Percentiles rank a stretch among this genome's conserved stretches.
Evolutionary conservation across 92 coral and sea anemone genomes (phyloP).

Genomic region (Porites divaricata): DNA sequence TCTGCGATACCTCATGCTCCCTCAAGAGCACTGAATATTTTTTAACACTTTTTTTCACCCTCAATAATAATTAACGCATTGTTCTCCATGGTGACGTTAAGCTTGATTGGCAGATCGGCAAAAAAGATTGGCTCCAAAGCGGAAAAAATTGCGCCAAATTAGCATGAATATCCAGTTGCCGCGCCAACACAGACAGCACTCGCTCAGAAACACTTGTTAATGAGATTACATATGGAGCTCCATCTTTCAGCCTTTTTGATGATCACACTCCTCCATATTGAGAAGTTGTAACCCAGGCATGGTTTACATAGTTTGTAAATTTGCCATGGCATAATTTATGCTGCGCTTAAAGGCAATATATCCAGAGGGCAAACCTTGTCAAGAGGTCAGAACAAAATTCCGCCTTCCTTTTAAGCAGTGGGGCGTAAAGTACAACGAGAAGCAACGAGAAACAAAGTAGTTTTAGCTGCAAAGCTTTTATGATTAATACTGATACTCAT

Average conservation of each 20-base stretch:
- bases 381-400: conserved; percentile 34
- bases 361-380: not conserved
- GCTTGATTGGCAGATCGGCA: conserved; percentile 47
- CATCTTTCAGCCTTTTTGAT: not conserved
- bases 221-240: not conserved
- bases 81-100: conserved; percentile 42
- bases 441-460: not conserved
- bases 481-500: no score
- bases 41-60: conserved; percentile 34
- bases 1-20: conserved; percentile 16
- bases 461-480: no score
- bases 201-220: not conserved
- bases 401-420: conserved; percentile 36
- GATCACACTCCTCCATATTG: not conserved
- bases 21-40: conserved; percentile 1
- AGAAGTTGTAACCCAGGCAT: not conserved
- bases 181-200: conserved; percentile 6
- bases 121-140: conserved; percentile 10
- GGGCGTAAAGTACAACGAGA: conserved; percentile 7
- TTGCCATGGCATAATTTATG: conserved; percentile 10
- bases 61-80: conserved; percentile 41
- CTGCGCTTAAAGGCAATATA: not conserved
- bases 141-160: conserved; percentile 51
- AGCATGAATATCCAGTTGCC: conserved; percentile 16
- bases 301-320: not conserved